phyloP scores from a whole-genome alignment of 2,797 vertebrate species.

The Heterohyrax brucei region DNA sequence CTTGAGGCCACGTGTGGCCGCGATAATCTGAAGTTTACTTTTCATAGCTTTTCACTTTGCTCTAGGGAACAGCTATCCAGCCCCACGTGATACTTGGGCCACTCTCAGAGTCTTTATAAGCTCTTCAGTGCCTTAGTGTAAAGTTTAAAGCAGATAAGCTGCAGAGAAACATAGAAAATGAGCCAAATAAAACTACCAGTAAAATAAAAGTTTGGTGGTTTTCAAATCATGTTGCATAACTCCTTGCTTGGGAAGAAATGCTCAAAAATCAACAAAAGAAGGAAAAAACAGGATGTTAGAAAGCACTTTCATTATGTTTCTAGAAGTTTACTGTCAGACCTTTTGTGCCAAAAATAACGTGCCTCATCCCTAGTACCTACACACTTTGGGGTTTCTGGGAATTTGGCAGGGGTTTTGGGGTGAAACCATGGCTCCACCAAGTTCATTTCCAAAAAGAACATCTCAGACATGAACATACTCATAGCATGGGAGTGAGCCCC shows the following conservation, averaged over 20 bases:
- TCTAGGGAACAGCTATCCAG: slow-evolving; percentile 24
- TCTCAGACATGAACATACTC: slow-evolving; percentile 19
- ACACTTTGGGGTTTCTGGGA: slow-evolving; percentile 75
- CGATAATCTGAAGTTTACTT: neutral
- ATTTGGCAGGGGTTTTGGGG: slow-evolving; percentile 57
- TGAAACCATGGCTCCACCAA: slow-evolving; percentile 64
- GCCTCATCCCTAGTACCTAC: slow-evolving; percentile 56
- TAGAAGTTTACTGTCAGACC: slow-evolving; percentile 68
- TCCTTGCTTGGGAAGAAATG: slow-evolving; percentile 79
- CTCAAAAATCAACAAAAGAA: slow-evolving; percentile 80
- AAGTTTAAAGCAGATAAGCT: slow-evolving; percentile 65
- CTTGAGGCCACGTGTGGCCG: neutral
- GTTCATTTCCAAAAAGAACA: slow-evolving; percentile 58
- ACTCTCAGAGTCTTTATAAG: neutral
- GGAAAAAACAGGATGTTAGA: slow-evolving; percentile 78
- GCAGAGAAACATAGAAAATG: slow-evolving; percentile 26
- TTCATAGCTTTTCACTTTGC: slow-evolving; percentile 18
- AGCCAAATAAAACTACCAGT: slow-evolving; percentile 63
- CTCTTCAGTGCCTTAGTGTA: neutral
- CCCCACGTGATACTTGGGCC: neutral
- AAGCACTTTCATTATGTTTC: slow-evolving; percentile 74
- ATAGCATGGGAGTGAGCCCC: neutral
- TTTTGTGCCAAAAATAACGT: slow-evolving; percentile 77
- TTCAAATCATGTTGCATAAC: slow-evolving; percentile 72
- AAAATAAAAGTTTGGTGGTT: slow-evolving; percentile 58